phyloP scores from a whole-genome alignment of 92 coral and sea anemone genomes.

The Meandrina meandrites region DNA sequence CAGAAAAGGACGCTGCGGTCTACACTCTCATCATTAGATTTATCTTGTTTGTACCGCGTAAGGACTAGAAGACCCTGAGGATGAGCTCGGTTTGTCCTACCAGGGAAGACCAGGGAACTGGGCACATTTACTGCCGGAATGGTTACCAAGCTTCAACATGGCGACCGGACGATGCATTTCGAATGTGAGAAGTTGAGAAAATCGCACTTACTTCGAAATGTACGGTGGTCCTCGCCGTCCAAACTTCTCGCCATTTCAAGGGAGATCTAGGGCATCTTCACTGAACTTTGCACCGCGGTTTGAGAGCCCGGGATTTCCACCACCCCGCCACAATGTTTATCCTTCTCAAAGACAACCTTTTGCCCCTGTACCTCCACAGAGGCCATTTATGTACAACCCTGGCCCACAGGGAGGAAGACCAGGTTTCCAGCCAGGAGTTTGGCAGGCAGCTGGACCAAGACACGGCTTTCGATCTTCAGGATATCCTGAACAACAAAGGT shows the following conservation, averaged over 20 bases:
- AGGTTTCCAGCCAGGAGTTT: constrained; percentile 20
- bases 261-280: constrained; percentile 13
- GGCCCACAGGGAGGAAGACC: background rate
- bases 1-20: no score
- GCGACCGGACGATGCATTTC: constrained; percentile 10
- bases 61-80: no score
- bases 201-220: constrained; percentile 11
- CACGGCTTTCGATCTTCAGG: background rate
- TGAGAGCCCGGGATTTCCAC: constrained; percentile 17
- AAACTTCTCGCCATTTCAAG: constrained; percentile 25
- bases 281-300: constrained; percentile 36
- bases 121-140: background rate
- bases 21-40: no score
- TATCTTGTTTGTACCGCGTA: no score
- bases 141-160: constrained; percentile 41
- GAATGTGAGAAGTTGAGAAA: no score
- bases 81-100: no score
- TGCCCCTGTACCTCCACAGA: background rate
- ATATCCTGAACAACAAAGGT: constrained; percentile 12
- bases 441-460: constrained; percentile 20
- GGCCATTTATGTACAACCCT: constrained; percentile 1
- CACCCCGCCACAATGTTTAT: background rate
- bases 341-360: constrained; percentile 25
- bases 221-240: constrained; percentile 41
- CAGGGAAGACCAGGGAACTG: background rate